phyloP scores from a whole-genome alignment of 2,888 invertebrate genomes.

The Lordiphosa andalusiaca region DNA sequence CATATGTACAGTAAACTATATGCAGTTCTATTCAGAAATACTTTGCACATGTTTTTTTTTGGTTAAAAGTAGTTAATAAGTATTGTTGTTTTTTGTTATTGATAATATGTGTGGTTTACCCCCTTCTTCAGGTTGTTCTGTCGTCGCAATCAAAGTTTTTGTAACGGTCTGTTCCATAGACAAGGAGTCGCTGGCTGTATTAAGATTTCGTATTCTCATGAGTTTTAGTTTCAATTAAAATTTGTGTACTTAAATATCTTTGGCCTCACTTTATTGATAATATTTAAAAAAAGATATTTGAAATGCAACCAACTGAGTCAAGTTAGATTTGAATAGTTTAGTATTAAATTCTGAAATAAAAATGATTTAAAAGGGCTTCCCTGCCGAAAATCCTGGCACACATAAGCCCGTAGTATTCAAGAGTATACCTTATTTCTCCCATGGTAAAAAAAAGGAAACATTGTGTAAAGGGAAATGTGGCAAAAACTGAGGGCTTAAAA shows the following conservation, averaged over 20 bases:
- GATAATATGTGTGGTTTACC: conserved; percentile 53
- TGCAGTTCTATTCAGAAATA: conserved; percentile 14
- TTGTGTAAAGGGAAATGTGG: too few relatives aligned
- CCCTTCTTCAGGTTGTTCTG: conserved; percentile 66
- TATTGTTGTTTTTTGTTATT: conserved; percentile 21
- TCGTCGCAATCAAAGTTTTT: conserved; percentile 66
- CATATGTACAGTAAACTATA: conserved; percentile 3
- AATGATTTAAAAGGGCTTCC: too few relatives aligned
- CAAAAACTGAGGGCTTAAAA: too few relatives aligned
- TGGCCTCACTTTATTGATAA: too few relatives aligned
- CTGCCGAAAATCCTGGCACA: too few relatives aligned
- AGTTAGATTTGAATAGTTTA: too few relatives aligned
- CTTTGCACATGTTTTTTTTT: conserved; percentile 12
- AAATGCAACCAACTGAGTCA: too few relatives aligned
- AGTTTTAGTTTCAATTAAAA: conserved; percentile 13
- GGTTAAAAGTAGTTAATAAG: conserved; percentile 15
- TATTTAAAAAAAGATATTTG: too few relatives aligned
- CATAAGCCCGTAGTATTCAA: too few relatives aligned
- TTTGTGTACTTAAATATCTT: neutral
- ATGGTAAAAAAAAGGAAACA: too few relatives aligned
- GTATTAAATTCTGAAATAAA: too few relatives aligned
- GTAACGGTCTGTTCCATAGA: conserved; percentile 64
- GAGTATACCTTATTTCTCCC: too few relatives aligned
- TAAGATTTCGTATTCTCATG: conserved; percentile 33
- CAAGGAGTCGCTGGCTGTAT: conserved; percentile 59